A percentile compares a stretch with the other conserved stretches of the same genome.
Evolutionary conservation across 2,888 invertebrate genomes (phyloP).

Genomic region (Baronia brevicornis): DNA sequence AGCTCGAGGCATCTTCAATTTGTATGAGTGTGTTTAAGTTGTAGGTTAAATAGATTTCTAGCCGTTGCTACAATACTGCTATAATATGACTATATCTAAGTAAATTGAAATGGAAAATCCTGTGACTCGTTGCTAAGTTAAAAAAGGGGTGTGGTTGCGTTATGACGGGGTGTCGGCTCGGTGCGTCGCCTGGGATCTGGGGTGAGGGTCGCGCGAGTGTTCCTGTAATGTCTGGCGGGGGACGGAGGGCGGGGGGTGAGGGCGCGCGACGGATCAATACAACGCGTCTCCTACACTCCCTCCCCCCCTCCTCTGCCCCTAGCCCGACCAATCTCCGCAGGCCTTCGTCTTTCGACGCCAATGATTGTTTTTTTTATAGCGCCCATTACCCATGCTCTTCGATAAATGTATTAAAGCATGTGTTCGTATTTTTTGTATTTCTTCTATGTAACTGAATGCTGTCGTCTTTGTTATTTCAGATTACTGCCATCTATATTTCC

Average conservation of each 20-base stretch:
- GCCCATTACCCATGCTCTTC: constrained; percentile 64
- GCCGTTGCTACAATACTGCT: too few relatives aligned
- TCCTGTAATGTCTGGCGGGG: constrained; percentile 60
- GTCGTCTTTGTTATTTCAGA: constrained; percentile 21
- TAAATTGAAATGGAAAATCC: constrained; percentile 73
- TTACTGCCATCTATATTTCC: too few relatives aligned
- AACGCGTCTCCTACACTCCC: constrained; percentile 39
- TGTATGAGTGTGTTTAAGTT: too few relatives aligned
- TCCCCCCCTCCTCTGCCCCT: constrained; percentile 22
- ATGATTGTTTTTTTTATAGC: constrained; percentile 71
- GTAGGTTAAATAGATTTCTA: neutral
- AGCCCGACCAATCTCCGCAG: constrained; percentile 65
- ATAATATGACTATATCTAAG: too few relatives aligned
- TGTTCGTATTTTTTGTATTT: constrained; percentile 37
- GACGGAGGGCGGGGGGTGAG: constrained; percentile 26
- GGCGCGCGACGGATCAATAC: constrained; percentile 30
- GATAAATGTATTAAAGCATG: constrained; percentile 69
- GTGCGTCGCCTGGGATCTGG: constrained; percentile 37
- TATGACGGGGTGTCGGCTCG: constrained; percentile 43
- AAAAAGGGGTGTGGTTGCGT: constrained; percentile 71
- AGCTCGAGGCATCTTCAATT: constrained; percentile 8
- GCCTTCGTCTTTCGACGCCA: constrained; percentile 72
- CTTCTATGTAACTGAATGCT: constrained; percentile 30
- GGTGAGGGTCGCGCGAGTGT: constrained; percentile 48
- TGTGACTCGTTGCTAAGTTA: constrained; percentile 61